Evolutionary conservation across 2,113 vertebrate genomes (phyloP).

Genomic region (pig (Sus scrofa)): T2T-Sscrofa CM000816.6:40379501-40380000

Average conservation of each 20-base stretch:
- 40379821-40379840: not conserved
- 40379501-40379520: not conserved
- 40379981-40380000: not conserved
- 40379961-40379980: not conserved
- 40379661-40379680: not conserved
- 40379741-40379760: not conserved
- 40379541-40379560: not conserved
- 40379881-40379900: not conserved
- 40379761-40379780: not conserved
- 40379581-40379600: not conserved
- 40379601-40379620: not conserved
- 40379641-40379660: not conserved
- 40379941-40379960: not conserved
- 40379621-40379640: not conserved
- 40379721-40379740: not conserved
- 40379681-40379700: not conserved
- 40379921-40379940: not conserved
- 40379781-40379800: not conserved
- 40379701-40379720: not conserved
- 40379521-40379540: not conserved
- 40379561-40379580: not conserved
- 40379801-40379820: not conserved
- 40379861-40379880: not conserved
- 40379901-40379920: not conserved
- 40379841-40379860: not conserved